Base-by-base conservation (phyloP, 2,797 vertebrate genomes). In the Harpagifer antarcticus region DNA sequence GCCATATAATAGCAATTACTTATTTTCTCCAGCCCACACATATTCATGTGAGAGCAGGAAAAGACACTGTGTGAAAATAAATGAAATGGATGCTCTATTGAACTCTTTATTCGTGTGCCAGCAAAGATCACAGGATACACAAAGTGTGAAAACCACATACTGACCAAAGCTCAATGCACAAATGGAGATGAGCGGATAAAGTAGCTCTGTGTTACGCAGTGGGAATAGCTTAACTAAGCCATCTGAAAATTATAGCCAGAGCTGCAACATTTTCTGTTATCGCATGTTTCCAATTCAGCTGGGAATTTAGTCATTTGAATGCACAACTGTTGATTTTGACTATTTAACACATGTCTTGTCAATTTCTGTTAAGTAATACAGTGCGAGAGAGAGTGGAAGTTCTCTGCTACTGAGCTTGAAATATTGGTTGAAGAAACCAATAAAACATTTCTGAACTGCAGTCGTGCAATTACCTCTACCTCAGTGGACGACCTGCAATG, bases 141-240 rank as follows among this genome's bases (percentile, higher is more conserved):
- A 76, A 72, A 75, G 74, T 60, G 52, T 50, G 59, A 61, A 53
- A 69, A 44, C 63, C 11, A 52, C 60, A 19, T 55, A 44, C 23
- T 64, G 81, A 72, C 67, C 57, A 66, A 74, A 66, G 60, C 48
- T 57, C 19, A 17, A 62, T 54, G 48, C 68, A 66, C 58, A 60
- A 64, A 81, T 44, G n/a, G 16, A 74, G 72, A 85, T 75, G 56
- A 84, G 47, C 66, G 33, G 61, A 76, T 43, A 78, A 64, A 79
- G 52, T 53, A 60, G 33, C 58, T 76, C 56, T 58, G 48, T 83
- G 68, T 70, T 33, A 17, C 2, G 2, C 49, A 4, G 45, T 33
- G 79, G 44, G 49, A 74, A 74, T 16, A 19, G 8, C 71, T 68
- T 75, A 64, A 75, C 62, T 37, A 60, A 74, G 55, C 49, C 42